Percentiles rank a stretch among this genome's conserved stretches.
Conservation (phyloP, 2,113 vertebrate genomes). For the Zapus hudsonius region DNA sequence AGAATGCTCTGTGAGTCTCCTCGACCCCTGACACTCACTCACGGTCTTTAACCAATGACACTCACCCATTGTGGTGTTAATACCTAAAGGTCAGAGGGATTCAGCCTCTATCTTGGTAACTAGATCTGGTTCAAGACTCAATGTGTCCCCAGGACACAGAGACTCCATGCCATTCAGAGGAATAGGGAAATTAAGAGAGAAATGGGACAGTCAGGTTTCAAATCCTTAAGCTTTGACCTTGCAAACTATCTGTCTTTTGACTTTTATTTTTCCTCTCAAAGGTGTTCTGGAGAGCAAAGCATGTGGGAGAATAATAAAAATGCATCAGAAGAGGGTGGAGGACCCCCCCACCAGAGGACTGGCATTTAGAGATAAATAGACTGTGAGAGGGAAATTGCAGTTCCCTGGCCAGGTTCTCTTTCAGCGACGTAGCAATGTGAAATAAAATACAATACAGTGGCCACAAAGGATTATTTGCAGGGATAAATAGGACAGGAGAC, state of each 20-base stretch:
- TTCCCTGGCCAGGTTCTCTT: constrained; percentile 54
- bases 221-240: background rate
- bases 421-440: constrained; percentile 13
- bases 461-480: background rate
- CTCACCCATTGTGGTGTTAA: background rate
- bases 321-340: constrained; percentile 1
- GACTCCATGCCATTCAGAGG: background rate
- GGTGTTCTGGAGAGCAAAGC: constrained; percentile 55
- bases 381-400: constrained; percentile 48
- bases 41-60: background rate
- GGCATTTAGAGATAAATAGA: constrained; percentile 63
- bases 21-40: background rate
- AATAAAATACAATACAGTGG: constrained; percentile 55
- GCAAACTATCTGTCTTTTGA: constrained; percentile 21
- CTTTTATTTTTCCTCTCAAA: background rate
- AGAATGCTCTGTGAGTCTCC: background rate
- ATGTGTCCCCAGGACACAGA: background rate
- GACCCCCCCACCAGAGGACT: constrained; percentile 32
- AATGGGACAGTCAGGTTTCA: background rate
- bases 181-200: background rate
- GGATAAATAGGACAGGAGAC: constrained; percentile 53
- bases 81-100: background rate
- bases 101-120: background rate
- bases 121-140: background rate
- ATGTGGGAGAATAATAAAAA: constrained; percentile 53